Base-by-base conservation (phyloP, 2,797 vertebrate genomes). In the Heliangelus exortis region DNA sequence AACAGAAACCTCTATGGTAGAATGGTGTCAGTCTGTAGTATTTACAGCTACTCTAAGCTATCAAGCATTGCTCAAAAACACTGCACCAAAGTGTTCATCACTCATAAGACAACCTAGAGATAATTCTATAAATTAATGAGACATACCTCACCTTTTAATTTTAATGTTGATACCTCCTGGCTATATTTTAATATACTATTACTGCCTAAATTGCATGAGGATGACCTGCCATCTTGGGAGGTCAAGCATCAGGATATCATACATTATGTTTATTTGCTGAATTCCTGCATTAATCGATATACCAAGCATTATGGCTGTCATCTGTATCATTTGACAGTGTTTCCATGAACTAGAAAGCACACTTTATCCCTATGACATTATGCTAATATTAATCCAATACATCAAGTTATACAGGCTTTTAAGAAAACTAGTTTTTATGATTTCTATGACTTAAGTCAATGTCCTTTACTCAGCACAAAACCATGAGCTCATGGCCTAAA, bases 341-440 rank as follows among this genome's bases (percentile, higher is more conserved):
- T 92, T 62, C 68, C 74, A 69, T 34, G 76, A 78, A 93, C 41
- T 39, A 54, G 58, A 62, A 86, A 84, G 93, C 33, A 77, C 41
- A 63, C 88, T 94, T 83, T 50, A 73, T 51, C 63, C 81, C 51
- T 48, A 68, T 0, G 2, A 79, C 71, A 63, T 89, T 92, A 90
- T 84, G 67, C 55, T 95, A 93, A 96, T 84, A 94, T 84, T 94
- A 80, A 94, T 59, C 29, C 34, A 92, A 90, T 92, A 63, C 84
- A 93, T 95, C 91, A 94, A 18, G 25, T 25, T 71, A 59, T 45
- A 93, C 14, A 48, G 78, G 63, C 75, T 89, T 79, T 62, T 63
- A 79, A 71, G 75, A 73, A 82, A 76, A 78, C 36, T 26, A 75
- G 51, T 62, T 73, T 66, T 66, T 59, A 82, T 69, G 34, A 54